Evolutionary conservation across 2,113 vertebrate species (phyloP).

Genomic region (Rhizomys pruinosus): DNA sequence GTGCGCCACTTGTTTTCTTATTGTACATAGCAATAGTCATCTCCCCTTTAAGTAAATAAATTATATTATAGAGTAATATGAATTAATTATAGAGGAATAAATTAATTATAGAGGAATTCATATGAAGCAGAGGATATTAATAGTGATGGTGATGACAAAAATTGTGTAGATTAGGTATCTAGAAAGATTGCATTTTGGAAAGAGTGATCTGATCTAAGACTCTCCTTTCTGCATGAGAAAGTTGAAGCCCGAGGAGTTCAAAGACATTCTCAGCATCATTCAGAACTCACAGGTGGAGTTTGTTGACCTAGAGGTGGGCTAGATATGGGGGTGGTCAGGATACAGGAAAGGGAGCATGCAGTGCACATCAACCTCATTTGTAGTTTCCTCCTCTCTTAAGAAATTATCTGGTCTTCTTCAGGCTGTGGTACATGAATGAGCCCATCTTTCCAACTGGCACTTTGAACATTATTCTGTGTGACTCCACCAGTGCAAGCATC

Average conservation of each 20-base stretch:
- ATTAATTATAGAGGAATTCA: neutral
- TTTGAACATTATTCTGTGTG: too few species aligned
- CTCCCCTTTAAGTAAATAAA: slow-evolving; percentile 11
- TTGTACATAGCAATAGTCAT: neutral
- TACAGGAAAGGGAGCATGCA: neutral
- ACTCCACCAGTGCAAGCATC: too few species aligned
- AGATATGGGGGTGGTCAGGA: neutral
- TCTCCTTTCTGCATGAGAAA: neutral
- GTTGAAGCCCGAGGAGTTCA: neutral
- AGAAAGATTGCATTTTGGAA: slow-evolving; percentile 12
- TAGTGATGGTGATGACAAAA: neutral
- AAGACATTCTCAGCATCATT: neutral
- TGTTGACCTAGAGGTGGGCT: neutral
- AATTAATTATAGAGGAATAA: neutral
- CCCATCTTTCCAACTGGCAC: too few species aligned
- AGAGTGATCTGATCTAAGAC: neutral
- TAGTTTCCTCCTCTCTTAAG: too few species aligned
- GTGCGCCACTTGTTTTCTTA: too few species aligned
- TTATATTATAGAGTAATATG: neutral
- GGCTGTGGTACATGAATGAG: neutral
- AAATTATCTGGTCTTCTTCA: neutral
- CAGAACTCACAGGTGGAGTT: neutral
- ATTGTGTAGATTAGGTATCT: neutral
- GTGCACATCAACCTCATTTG: accelerated
- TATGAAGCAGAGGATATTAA: neutral